Evolutionary conservation across 1,140 invertebrate genomes (phyloP).

Genomic region (Olivierus martensii): DNA sequence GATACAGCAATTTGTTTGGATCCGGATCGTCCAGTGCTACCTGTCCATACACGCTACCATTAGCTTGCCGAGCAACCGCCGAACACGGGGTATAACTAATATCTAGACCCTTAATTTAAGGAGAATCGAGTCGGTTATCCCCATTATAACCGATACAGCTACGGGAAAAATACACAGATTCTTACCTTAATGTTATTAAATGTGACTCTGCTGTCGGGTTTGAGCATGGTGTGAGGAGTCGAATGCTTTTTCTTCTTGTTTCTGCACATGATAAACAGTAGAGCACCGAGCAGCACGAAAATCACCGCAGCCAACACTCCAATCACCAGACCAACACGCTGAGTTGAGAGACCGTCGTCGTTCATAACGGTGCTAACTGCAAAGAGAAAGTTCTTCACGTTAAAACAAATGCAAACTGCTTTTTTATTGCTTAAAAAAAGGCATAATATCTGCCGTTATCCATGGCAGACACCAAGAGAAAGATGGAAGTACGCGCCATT

Average conservation of each 20-base stretch:
- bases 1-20: constrained; percentile 27
- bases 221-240: constrained; percentile 52
- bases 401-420: no score
- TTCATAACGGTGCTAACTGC: constrained; percentile 44
- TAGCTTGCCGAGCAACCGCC: constrained; percentile 31
- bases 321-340: constrained; percentile 63
- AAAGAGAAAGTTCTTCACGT: constrained; percentile 24
- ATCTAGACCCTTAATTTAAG: constrained; percentile 21
- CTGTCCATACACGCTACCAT: constrained; percentile 40
- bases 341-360: constrained; percentile 31
- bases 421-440: constrained; percentile 29
- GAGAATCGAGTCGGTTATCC: no score
- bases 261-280: constrained; percentile 56
- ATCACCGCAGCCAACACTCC: constrained; percentile 59
- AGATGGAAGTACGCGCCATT: no score
- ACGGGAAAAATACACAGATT: background rate
- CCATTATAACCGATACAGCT: no score
- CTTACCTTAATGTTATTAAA: constrained; percentile 42
- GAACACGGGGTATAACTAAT: constrained; percentile 28
- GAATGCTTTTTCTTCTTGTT: constrained; percentile 56
- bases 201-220: constrained; percentile 40
- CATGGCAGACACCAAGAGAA: no score
- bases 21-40: constrained; percentile 37
- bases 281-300: constrained; percentile 50
- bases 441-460: no score